Evolutionary conservation across 2,113 vertebrate species (phyloP).

Genomic region (Zosterops borbonicus): DNA sequence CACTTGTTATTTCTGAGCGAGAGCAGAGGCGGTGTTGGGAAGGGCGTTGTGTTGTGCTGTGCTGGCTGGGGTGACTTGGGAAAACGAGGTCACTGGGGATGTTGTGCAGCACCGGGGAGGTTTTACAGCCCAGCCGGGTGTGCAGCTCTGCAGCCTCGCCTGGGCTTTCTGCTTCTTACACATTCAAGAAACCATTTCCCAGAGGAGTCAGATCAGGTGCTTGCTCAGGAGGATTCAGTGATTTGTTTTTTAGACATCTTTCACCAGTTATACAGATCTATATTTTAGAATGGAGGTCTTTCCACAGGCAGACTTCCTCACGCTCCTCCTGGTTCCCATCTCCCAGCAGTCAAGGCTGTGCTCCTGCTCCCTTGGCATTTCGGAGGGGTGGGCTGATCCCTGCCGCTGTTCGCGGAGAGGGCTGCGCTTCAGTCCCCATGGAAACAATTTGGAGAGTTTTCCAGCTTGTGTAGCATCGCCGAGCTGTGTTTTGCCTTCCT

Average conservation of each 20-base stretch:
- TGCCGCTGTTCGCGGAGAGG: background rate
- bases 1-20: background rate
- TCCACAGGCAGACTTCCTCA: background rate
- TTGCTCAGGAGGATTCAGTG: background rate
- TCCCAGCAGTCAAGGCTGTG: background rate
- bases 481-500: slow-evolving; percentile 1
- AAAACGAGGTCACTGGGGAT: background rate
- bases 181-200: background rate
- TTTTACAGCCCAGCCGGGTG: background rate
- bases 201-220: background rate
- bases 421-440: slow-evolving; percentile 57
- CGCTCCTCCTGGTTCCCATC: background rate
- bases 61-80: background rate
- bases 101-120: background rate
- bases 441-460: slow-evolving; percentile 60
- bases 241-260: background rate
- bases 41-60: background rate
- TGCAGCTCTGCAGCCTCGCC: background rate
- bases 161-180: background rate
- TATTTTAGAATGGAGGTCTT: background rate
- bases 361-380: slow-evolving; percentile 18
- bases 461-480: slow-evolving; percentile 40
- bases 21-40: background rate
- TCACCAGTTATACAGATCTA: background rate
- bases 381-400: background rate